A percentile compares a stretch with the other conserved stretches of the same genome.
phyloP scores from a whole-genome alignment of 2,888 invertebrate species.

The Tenthredo amoena region DNA sequence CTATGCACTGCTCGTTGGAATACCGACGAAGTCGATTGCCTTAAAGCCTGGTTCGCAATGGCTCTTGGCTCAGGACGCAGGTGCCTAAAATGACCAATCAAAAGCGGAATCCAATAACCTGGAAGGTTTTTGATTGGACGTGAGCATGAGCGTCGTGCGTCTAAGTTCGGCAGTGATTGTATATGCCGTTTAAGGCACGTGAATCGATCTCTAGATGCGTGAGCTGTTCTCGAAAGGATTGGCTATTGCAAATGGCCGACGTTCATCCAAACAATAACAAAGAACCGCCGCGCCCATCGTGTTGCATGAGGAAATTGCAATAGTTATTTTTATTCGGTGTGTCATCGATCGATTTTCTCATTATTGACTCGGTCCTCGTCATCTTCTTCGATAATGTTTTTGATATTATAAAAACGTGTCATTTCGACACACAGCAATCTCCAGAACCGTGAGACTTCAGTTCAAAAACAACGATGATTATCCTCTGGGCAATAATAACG shows the following conservation, averaged over 20 bases:
- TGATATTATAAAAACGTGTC: neutral
- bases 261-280: slow-evolving; percentile 33
- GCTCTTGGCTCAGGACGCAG: neutral
- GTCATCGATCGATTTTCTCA: neutral
- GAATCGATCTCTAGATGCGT: neutral
- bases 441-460: neutral
- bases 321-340: slow-evolving; percentile 10
- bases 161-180: neutral
- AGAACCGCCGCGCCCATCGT: slow-evolving; percentile 36
- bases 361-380: neutral
- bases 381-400: neutral
- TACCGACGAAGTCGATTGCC: neutral
- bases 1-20: neutral
- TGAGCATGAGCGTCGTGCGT: neutral
- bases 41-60: neutral
- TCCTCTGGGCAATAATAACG: neutral
- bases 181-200: neutral
- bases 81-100: neutral
- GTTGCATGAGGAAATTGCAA: neutral
- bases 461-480: slow-evolving; percentile 19
- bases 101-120: neutral
- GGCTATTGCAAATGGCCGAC: slow-evolving; percentile 35
- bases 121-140: neutral
- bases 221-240: neutral
- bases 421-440: neutral